A percentile compares a stretch with the other conserved stretches of the same genome.
Conservation (phyloP, 1,140 invertebrate genomes). For the Parasteatoda tepidariorum region DNA sequence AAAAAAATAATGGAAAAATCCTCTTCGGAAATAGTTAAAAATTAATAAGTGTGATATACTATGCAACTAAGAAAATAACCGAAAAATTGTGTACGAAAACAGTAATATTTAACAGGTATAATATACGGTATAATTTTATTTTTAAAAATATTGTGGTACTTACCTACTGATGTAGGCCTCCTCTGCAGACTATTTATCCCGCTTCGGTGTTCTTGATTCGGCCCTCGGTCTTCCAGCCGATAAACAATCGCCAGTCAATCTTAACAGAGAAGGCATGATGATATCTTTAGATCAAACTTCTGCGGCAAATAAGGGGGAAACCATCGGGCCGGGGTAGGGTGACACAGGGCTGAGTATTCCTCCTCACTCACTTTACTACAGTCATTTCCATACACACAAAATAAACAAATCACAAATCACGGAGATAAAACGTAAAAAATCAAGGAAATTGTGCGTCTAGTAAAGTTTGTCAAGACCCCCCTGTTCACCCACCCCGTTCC, state of each 20-base stretch:
- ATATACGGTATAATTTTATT: too few relatives aligned
- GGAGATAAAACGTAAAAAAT: slow-evolving; percentile 5
- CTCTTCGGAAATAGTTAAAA: too few relatives aligned
- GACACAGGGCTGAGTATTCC: slow-evolving; percentile 38
- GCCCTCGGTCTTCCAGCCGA: slow-evolving; percentile 20
- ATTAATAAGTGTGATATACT: too few relatives aligned
- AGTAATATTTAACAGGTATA: too few relatives aligned
- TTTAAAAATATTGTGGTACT: too few relatives aligned
- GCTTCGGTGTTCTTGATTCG: slow-evolving; percentile 19
- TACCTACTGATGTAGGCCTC: slow-evolving; percentile 44
- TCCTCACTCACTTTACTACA: neutral
- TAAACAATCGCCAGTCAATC: neutral
- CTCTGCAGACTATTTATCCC: slow-evolving; percentile 47
- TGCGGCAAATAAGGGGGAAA: neutral
- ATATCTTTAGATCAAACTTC: neutral
- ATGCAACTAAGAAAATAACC: too few relatives aligned
- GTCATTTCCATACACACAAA: too few relatives aligned
- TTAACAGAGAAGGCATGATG: slow-evolving; percentile 23
- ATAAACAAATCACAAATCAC: too few relatives aligned
- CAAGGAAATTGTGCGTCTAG: slow-evolving; percentile 12
- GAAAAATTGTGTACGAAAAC: too few relatives aligned
- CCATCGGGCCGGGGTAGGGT: slow-evolving; percentile 37
- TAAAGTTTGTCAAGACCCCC: neutral
- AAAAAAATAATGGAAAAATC: too few relatives aligned
- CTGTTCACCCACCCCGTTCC: slow-evolving; percentile 47